Evolutionary conservation across 2,113 vertebrate genomes (phyloP).

Genomic region (Lycaon pictus): DNA sequence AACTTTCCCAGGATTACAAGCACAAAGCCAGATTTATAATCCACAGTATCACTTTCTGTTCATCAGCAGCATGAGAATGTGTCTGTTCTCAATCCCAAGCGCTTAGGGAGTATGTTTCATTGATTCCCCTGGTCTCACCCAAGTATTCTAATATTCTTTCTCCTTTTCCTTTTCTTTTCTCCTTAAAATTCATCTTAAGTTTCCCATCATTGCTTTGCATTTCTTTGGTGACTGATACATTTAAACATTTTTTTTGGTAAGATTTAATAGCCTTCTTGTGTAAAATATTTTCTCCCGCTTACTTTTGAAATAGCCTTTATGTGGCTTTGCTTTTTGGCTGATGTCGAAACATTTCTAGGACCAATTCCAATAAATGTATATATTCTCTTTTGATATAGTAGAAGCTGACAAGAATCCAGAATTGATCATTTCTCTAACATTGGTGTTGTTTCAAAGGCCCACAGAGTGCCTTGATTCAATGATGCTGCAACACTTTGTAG

Average conservation of each 20-base stretch:
- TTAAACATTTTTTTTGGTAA: conserved; percentile 11
- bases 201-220: not conserved
- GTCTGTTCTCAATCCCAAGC: not conserved
- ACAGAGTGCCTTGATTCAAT: not conserved
- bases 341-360: conserved; percentile 24
- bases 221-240: not conserved
- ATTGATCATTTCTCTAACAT: not conserved
- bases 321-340: conserved; percentile 28
- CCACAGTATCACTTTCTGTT: not conserved
- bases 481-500: not conserved
- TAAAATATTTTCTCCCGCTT: conserved; percentile 7
- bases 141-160: not conserved
- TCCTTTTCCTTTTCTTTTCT: not conserved
- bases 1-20: not conserved
- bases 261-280: not conserved
- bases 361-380: not conserved
- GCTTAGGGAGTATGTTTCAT: not conserved
- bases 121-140: not conserved
- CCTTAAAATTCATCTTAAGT: conserved; percentile 11
- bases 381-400: not conserved
- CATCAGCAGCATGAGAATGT: not conserved
- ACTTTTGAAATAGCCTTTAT: conserved; percentile 36
- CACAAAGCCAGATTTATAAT: not conserved
- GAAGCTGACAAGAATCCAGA: conserved; percentile 12
- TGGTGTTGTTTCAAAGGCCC: not conserved